These are phyloP conservation scores for Cydia fagiglandana DNA, from an alignment of 1,140 invertebrate genomes.

Conservation along the genomic window DNA sequence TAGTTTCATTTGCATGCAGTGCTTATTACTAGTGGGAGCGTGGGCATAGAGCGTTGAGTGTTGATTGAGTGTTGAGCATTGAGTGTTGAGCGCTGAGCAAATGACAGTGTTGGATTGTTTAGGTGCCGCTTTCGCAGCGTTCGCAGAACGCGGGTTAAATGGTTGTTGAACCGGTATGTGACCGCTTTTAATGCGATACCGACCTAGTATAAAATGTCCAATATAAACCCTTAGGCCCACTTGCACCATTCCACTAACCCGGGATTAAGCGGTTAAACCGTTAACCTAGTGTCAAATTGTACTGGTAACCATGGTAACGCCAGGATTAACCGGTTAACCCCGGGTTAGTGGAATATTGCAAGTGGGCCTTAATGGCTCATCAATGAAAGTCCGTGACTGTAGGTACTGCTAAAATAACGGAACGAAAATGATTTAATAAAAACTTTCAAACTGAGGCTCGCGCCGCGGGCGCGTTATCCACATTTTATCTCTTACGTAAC, in stretches of 20 bases:
- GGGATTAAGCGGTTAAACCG: too few relatives aligned
- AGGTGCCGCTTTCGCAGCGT: neutral
- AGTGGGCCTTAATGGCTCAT: too few relatives aligned
- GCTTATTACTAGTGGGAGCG: slow-evolving; percentile 16
- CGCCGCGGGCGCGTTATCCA: slow-evolving; percentile 13
- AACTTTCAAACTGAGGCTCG: slow-evolving; percentile 7
- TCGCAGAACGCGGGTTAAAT: neutral
- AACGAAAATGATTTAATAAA: neutral
- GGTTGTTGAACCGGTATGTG: slow-evolving; percentile 3
- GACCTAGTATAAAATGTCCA: too few relatives aligned
- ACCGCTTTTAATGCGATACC: neutral
- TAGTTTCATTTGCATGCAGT: slow-evolving; percentile 18
- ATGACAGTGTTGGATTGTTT: slow-evolving; percentile 4
- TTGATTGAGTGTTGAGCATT: neutral
- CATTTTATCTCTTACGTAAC: slow-evolving; percentile 28
- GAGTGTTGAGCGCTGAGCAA: slow-evolving; percentile 8
- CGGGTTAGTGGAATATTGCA: too few relatives aligned
- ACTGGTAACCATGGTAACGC: too few relatives aligned
- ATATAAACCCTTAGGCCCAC: too few relatives aligned
- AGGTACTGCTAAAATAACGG: neutral
- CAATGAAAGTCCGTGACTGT: too few relatives aligned
- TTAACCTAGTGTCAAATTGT: too few relatives aligned
- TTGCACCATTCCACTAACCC: too few relatives aligned
- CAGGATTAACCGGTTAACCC: too few relatives aligned
- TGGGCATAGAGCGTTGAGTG: neutral